Conservation (phyloP, 2,888 invertebrate species). For the Parapristionchus giblindavisi region DNA sequence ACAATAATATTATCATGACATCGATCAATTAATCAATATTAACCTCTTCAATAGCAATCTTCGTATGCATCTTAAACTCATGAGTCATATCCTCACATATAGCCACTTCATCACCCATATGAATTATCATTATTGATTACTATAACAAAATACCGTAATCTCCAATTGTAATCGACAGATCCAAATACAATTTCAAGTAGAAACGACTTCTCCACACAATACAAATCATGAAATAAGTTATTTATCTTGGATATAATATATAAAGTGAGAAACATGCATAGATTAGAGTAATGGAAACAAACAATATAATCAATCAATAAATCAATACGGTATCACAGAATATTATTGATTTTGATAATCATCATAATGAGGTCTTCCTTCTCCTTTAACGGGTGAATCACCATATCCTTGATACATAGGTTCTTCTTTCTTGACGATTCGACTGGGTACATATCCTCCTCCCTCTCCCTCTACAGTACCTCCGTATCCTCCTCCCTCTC, state of each 20-base stretch:
- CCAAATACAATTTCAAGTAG: slow-evolving; percentile 27
- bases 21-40: slow-evolving; percentile 20
- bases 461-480: slow-evolving; percentile 1
- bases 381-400: background rate
- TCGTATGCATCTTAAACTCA: slow-evolving; percentile 55
- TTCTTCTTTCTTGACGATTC: slow-evolving; percentile 26
- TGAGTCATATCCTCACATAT: slow-evolving; percentile 49
- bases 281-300: too few relatives aligned
- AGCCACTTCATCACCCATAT: slow-evolving; percentile 24
- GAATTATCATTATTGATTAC: background rate
- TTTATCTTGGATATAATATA: slow-evolving; percentile 12
- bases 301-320: background rate
- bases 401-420: slow-evolving; percentile 8
- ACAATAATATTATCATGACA: background rate
- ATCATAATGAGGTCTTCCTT: background rate
- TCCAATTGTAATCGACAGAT: background rate
- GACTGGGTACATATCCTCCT: background rate
- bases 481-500: slow-evolving; percentile 1
- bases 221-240: background rate
- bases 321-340: background rate
- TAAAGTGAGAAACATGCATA: background rate
- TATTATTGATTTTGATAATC: background rate
- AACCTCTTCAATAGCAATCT: slow-evolving; percentile 47
- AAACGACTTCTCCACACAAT: slow-evolving; percentile 8
- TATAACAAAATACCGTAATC: background rate